Evolutionary conservation across 2,888 invertebrate genomes (phyloP).

Genomic region (Ecliptopera silaceata): DNA sequence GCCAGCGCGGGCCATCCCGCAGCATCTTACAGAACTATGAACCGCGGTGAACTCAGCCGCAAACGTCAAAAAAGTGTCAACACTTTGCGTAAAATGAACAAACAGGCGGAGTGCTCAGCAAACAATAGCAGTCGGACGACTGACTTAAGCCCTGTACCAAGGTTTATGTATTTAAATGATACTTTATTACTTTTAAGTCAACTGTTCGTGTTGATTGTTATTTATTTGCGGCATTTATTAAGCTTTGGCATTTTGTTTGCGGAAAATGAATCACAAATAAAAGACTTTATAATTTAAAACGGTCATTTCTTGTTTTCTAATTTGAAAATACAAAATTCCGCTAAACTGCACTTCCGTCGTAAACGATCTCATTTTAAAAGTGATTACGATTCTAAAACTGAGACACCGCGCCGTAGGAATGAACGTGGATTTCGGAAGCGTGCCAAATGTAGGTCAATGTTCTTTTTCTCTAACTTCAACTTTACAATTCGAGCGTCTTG

Average conservation of each 20-base stretch:
- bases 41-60: slow-evolving; percentile 52
- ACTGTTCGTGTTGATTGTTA: slow-evolving; percentile 10
- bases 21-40: slow-evolving; percentile 40
- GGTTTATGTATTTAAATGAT: slow-evolving; percentile 20
- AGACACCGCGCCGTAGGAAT: background rate
- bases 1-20: slow-evolving; percentile 46
- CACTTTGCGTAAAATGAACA: slow-evolving; percentile 45
- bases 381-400: slow-evolving; percentile 12
- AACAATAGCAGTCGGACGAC: slow-evolving; percentile 39
- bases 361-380: slow-evolving; percentile 11
- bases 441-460: slow-evolving; percentile 37
- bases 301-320: background rate
- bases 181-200: slow-evolving; percentile 8
- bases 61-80: slow-evolving; percentile 49
- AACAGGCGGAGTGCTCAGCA: slow-evolving; percentile 46
- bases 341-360: background rate
- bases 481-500: slow-evolving; percentile 45
- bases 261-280: background rate
- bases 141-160: slow-evolving; percentile 14
- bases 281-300: background rate
- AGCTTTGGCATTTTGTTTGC: background rate
- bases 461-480: slow-evolving; percentile 34
- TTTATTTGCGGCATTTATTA: slow-evolving; percentile 14
- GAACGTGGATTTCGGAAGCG: slow-evolving; percentile 14
- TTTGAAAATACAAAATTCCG: background rate